Evolutionary conservation across 2,113 vertebrate genomes (phyloP), one percentile per base, ranked within the genome.

Genomic region (Excalfactoria chinensis): DNA sequence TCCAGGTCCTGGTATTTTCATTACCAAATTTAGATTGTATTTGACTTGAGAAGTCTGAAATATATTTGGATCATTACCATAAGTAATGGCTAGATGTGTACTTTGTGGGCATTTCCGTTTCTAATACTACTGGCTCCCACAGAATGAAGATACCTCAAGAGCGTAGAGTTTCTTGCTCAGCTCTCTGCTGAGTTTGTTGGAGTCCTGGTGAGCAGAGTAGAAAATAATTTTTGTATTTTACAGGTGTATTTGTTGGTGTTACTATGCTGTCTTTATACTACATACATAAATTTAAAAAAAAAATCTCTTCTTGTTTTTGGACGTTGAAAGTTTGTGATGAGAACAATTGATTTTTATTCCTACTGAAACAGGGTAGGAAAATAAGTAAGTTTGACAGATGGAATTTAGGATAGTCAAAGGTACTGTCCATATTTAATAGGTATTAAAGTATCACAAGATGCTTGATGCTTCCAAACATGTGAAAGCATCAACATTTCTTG

Each of bases 241-340:
- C 2, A 0, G 40, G 4, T 20, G 13, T 66, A 35, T 7, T 22
- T 41, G 18, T 0, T n/a, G 55, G 32, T 32, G 30, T 32, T 56
- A 20, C 40, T 8, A 35, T 62, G 26, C 62, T 72, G 16, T 43
- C 8, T 66, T 62, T 62, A 14, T 44, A 11, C 30, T 2, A 6
- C 6, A 15, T n/a, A 15, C 20, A 6, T 21, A 53, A 55, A 12
- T 59, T 35, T 40, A 13, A 34, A 37, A 70, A 79, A 13, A 34
- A 37, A 70, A 79, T 48, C 5, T 30, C 25, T 63, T 1, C 0
- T 7, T 87, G 4, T 11, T 78, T 81, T 79, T 56, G 35, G 17
- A 30, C 66, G n/a, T 35, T 72, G 26, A 15, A 34, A 41, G 30
- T 68, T 91, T 37, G 21, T 55, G 25, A 28, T 43, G 51, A 67